A percentile compares a stretch with the other conserved stretches of the same genome.
Conservation (phyloP, 2,888 invertebrate genomes). For the Tipula unca region DNA sequence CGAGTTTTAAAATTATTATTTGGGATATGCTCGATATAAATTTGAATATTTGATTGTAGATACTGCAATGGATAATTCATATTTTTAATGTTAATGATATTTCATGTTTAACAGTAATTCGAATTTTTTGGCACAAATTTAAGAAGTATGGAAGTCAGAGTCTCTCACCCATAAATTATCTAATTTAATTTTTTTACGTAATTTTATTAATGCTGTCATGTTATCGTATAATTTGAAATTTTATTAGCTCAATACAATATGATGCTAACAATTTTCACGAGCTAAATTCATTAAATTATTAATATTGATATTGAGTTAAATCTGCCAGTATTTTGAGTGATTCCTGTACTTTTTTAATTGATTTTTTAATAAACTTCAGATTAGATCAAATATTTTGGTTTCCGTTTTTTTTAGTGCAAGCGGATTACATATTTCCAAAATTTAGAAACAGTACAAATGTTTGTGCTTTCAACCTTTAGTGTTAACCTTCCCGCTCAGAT, state of each 20-base stretch:
- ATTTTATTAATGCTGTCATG: not conserved
- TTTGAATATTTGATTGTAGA: not conserved
- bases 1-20: not conserved
- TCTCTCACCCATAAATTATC: not conserved
- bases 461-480: too few species aligned
- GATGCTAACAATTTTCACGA: too few species aligned
- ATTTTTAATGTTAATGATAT: not conserved
- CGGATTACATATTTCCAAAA: too few species aligned
- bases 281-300: too few species aligned
- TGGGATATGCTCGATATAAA: not conserved
- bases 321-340: too few species aligned
- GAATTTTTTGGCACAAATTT: not conserved
- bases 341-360: too few species aligned
- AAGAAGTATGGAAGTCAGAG: not conserved
- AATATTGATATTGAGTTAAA: too few species aligned
- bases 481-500: too few species aligned
- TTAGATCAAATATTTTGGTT: too few species aligned
- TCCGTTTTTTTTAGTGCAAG: too few species aligned
- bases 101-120: not conserved
- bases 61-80: not conserved
- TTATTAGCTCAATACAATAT: not conserved
- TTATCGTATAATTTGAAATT: not conserved
- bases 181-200: not conserved
- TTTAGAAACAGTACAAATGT: too few species aligned
- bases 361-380: too few species aligned